Evolutionary conservation across 2,113 vertebrate species (phyloP).

Genomic region (Porphyrio hochstetteri): DNA sequence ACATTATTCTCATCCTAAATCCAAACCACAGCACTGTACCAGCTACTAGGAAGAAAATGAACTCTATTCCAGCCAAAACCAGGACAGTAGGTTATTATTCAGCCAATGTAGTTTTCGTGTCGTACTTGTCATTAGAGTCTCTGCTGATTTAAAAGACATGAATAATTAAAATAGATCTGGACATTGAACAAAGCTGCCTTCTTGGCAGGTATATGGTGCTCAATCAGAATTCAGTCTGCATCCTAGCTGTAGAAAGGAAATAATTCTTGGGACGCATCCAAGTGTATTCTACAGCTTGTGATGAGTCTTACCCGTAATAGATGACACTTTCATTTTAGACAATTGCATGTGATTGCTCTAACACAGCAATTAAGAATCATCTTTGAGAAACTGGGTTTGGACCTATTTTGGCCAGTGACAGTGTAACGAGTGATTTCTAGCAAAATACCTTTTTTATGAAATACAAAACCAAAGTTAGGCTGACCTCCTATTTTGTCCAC

Average conservation of each 20-base stretch:
- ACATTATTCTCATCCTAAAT: too few relatives aligned
- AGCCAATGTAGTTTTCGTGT: background rate
- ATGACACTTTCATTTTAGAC: background rate
- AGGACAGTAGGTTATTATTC: background rate
- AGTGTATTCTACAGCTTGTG: background rate
- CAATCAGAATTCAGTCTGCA: background rate
- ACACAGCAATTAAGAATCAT: background rate
- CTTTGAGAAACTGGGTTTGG: background rate
- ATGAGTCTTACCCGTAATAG: background rate
- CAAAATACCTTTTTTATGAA: background rate
- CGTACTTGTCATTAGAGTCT: background rate
- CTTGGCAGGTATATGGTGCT: background rate
- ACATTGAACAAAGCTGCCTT: background rate
- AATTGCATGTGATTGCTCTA: background rate
- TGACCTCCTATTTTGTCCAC: background rate
- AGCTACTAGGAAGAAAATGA: too few relatives aligned
- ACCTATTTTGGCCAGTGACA: background rate
- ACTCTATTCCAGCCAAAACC: too few relatives aligned
- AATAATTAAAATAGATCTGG: slow-evolving; percentile 29
- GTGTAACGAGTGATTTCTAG: background rate
- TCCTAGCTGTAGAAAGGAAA: background rate
- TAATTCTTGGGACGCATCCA: background rate
- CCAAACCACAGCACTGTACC: too few relatives aligned
- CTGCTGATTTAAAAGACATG: background rate
- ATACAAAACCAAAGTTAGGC: background rate